Evolutionary conservation across 2,113 vertebrate species (phyloP).

Genomic region (Argyrosomus japonicus): DNA sequence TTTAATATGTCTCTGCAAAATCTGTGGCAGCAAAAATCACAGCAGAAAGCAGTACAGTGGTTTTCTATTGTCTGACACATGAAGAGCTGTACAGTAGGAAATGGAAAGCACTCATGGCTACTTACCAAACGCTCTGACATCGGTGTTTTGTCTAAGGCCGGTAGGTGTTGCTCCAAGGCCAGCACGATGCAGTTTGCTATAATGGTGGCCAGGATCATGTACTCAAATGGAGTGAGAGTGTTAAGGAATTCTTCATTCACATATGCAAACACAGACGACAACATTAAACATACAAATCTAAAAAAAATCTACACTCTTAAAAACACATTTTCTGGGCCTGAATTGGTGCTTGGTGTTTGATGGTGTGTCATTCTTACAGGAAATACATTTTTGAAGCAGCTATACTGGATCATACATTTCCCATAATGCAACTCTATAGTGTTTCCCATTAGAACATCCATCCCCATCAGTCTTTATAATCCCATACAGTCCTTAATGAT

Average conservation of each 20-base stretch:
- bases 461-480: neutral
- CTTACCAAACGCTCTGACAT: constrained; percentile 98
- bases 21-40: neutral
- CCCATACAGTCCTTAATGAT: neutral
- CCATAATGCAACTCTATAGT: neutral
- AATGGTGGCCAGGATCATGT: constrained; percentile 98
- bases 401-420: neutral
- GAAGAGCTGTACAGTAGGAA: neutral
- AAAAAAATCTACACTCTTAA: neutral
- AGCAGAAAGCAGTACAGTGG: neutral
- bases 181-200: constrained; percentile 98
- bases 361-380: neutral
- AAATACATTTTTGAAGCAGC: neutral
- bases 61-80: neutral
- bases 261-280: neutral
- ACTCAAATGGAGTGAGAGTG: constrained; percentile 94
- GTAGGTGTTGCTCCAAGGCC: constrained; percentile 96
- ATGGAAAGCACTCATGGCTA: constrained; percentile 30
- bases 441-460: neutral
- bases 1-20: neutral
- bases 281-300: neutral
- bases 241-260: constrained; percentile 81
- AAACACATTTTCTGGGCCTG: neutral
- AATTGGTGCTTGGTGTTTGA: neutral
- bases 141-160: constrained; percentile 94